Conservation (phyloP, 2,113 vertebrate species). For the Mesocricetus auratus region DNA sequence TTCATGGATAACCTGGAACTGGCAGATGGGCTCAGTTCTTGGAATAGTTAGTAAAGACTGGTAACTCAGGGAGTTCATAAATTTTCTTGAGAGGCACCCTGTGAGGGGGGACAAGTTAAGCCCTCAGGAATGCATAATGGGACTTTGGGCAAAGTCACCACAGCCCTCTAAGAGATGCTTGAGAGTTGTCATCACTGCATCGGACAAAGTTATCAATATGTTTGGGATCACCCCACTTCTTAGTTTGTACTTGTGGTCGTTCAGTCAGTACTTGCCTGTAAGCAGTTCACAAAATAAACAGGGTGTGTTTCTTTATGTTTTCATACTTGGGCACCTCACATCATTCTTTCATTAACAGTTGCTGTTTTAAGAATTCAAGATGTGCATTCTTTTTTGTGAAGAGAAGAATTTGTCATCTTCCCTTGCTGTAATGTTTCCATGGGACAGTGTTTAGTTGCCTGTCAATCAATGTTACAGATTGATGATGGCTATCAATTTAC, state of each 20-base stretch:
- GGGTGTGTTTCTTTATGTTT: background rate
- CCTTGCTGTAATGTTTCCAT: background rate
- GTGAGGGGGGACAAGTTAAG: background rate
- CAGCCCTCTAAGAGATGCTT: background rate
- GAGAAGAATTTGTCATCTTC: background rate
- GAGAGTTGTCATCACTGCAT: background rate
- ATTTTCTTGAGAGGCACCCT: background rate
- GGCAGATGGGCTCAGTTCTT: background rate
- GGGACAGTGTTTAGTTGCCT: background rate
- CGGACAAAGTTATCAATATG: background rate
- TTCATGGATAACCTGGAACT: background rate
- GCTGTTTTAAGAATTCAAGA: conserved; percentile 14
- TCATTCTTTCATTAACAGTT: background rate
- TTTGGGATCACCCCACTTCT: background rate
- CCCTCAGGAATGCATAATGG: background rate
- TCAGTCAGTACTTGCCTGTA: background rate
- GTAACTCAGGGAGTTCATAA: background rate
- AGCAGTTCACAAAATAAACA: background rate
- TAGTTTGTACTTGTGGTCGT: background rate
- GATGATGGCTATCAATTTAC: background rate
- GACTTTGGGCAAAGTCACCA: background rate
- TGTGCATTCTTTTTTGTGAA: background rate
- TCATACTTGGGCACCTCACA: background rate
- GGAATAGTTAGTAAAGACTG: background rate
- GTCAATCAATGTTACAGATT: background rate